These are phyloP conservation scores for Noctua comes DNA, from an alignment of 2,888 invertebrate species.

Conservation along the genomic window DNA sequence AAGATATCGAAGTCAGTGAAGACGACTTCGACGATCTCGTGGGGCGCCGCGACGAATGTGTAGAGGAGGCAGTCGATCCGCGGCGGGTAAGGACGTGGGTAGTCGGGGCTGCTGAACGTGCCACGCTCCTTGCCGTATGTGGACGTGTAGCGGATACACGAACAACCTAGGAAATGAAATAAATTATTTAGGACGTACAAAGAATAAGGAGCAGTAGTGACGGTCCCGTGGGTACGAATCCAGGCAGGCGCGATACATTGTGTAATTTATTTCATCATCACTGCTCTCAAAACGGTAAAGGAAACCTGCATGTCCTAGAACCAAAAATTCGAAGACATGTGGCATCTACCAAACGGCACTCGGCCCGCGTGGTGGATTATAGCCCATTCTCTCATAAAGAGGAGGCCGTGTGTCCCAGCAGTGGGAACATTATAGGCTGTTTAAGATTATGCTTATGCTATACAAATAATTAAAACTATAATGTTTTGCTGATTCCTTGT, in stretches of 20 bases:
- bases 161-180: constrained; percentile 92
- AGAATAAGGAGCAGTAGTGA: neutral
- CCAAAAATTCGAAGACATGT: no score
- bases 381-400: no score
- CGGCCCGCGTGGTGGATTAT: no score
- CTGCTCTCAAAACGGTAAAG: no score
- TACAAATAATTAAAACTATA: neutral
- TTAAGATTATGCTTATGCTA: no score
- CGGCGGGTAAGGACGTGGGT: constrained; percentile 94
- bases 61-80: constrained; percentile 96
- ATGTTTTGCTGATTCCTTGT: neutral
- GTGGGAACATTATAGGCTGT: no score
- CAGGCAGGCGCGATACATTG: no score
- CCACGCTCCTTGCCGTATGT: constrained; percentile 95
- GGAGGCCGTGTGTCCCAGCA: no score
- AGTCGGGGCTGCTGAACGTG: constrained; percentile 96
- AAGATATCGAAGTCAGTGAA: constrained; percentile 95
- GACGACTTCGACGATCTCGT: constrained; percentile 95
- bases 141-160: constrained; percentile 95
- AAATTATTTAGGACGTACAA: neutral
- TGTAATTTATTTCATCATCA: no score
- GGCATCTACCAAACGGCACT: no score
- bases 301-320: no score
- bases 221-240: no score
- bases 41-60: constrained; percentile 94